Evolutionary conservation across 2,797 vertebrate species (phyloP).

Genomic region (Sphenopsis melanotis): DNA sequence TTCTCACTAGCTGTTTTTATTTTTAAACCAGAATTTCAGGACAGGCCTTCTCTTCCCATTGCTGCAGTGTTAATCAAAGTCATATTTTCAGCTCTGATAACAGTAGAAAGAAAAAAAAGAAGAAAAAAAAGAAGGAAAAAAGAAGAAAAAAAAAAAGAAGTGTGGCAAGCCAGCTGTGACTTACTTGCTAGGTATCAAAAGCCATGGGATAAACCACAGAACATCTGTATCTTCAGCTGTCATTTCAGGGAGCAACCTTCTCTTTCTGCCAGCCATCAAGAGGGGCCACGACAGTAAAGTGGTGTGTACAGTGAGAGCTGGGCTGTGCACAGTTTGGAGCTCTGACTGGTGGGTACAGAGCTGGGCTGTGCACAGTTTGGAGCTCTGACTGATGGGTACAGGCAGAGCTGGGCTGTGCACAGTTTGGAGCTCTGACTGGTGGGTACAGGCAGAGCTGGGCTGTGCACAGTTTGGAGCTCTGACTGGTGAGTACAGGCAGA

Average conservation of each 20-base stretch:
- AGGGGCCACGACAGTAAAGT: neutral
- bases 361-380: neutral
- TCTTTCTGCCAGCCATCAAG: neutral
- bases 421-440: too few species aligned
- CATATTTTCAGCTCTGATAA: neutral
- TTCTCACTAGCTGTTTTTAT: neutral
- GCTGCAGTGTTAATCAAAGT: neutral
- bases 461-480: rapidly evolving
- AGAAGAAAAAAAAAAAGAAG: neutral
- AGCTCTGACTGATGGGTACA: neutral
- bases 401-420: neutral
- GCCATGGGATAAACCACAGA: neutral
- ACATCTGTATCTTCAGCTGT: neutral
- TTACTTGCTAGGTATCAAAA: neutral
- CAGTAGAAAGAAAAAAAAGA: neutral
- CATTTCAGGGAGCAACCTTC: neutral
- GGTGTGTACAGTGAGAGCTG: neutral
- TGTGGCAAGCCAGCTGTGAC: neutral
- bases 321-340: neutral
- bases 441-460: neutral
- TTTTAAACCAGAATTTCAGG: constrained; percentile 8
- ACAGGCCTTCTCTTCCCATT: neutral
- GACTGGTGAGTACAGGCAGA: neutral
- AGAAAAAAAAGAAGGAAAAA: neutral
- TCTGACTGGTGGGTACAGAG: neutral